Percentiles rank a stretch among this genome's conserved stretches.
Evolutionary conservation across 2,797 vertebrate species (phyloP).

Genomic region (Protonibea diacanthus): DNA sequence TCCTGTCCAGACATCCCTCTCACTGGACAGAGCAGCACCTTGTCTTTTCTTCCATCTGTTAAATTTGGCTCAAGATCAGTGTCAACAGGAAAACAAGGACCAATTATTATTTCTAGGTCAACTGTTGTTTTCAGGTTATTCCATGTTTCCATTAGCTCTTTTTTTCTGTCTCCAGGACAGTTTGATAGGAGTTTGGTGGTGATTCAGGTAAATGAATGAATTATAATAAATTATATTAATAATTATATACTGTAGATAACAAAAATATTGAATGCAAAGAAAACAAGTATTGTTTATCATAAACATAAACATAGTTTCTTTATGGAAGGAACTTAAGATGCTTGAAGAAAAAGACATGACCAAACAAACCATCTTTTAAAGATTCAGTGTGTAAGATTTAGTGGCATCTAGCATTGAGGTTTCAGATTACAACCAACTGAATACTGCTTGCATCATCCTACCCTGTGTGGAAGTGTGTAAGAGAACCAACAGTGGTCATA

Average conservation of each 20-base stretch:
- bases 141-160: not conserved
- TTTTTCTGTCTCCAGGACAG: not conserved
- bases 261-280: not conserved
- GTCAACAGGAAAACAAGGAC: constrained; percentile 50
- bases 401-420: too few relatives aligned
- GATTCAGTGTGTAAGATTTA: too few relatives aligned
- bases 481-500: too few relatives aligned
- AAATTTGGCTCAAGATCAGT: constrained; percentile 51
- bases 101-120: constrained; percentile 29
- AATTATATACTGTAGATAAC: too few relatives aligned
- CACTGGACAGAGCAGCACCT: constrained; percentile 13
- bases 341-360: not conserved
- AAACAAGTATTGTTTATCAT: not conserved
- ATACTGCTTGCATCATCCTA: too few relatives aligned
- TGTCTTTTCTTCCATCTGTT: constrained; percentile 51
- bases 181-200: not conserved
- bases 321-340: not conserved
- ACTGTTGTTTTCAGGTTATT: not conserved
- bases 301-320: too few relatives aligned
- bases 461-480: too few relatives aligned
- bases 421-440: too few relatives aligned
- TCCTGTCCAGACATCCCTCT: constrained; percentile 50
- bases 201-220: not conserved
- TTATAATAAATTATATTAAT: not conserved
- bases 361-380: not conserved